Percentiles rank a stretch among this genome's conserved stretches.
These are phyloP conservation scores for Colaptes auratus DNA, from an alignment of 2,113 vertebrate genomes.

Conservation along the genomic window DNA sequence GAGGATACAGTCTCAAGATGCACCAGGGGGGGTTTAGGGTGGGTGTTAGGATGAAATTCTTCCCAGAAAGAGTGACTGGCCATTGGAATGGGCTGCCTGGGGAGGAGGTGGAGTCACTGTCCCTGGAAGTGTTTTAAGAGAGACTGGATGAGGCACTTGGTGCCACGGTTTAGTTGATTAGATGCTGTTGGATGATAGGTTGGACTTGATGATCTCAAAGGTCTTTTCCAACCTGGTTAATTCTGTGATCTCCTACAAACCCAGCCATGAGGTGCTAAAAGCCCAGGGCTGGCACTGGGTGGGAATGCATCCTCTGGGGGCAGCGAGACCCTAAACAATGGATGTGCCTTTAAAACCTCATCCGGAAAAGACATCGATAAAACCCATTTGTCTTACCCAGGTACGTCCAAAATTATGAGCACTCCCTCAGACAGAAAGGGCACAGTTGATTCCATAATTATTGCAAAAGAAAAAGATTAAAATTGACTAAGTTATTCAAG, in stretches of 20 bases:
- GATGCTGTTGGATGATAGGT: too few species aligned
- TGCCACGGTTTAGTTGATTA: too few species aligned
- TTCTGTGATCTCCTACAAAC: neutral
- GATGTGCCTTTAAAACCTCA: neutral
- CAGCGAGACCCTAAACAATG: neutral
- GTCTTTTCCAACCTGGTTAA: too few species aligned
- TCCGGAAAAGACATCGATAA: conserved; percentile 39
- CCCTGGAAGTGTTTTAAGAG: too few species aligned
- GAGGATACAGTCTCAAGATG: too few species aligned
- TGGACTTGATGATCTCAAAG: too few species aligned
- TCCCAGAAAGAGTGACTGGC: too few species aligned
- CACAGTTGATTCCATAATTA: conserved; percentile 58
- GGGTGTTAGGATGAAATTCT: too few species aligned
- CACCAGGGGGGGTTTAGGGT: too few species aligned
- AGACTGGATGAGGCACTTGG: too few species aligned
- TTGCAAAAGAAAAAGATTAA: conserved; percentile 73
- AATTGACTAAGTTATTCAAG: conserved; percentile 67
- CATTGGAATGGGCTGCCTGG: too few species aligned
- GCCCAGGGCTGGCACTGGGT: neutral
- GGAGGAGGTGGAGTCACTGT: too few species aligned
- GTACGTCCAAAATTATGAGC: conserved; percentile 37
- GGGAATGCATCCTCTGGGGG: neutral
- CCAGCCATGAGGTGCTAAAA: rapidly evolving
- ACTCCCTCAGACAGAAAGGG: conserved; percentile 51
- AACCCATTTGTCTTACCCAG: conserved; percentile 7